Conservation (phyloP, 2,113 vertebrate species). For the Nycticryphes semicollaris region DNA sequence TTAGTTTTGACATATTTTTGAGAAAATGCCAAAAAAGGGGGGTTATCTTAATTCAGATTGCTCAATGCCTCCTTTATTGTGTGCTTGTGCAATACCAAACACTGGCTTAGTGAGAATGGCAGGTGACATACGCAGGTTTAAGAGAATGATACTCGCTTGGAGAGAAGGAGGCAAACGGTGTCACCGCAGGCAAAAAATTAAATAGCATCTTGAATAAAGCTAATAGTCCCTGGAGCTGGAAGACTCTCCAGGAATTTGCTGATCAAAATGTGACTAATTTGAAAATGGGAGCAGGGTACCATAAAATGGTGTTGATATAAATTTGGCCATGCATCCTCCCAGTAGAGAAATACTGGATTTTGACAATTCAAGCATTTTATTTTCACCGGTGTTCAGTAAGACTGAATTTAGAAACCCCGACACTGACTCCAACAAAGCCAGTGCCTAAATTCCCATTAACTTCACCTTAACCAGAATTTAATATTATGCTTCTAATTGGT, state of each 20-base stretch:
- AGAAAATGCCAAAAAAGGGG: neutral
- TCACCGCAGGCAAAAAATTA: neutral
- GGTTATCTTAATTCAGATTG: conserved; percentile 39
- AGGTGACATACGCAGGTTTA: conserved; percentile 5
- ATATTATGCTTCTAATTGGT: neutral
- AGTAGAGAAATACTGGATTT: neutral
- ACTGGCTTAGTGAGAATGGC: neutral
- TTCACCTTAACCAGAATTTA: neutral
- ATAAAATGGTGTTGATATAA: neutral
- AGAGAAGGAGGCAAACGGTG: neutral
- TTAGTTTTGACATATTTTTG: conserved; percentile 37
- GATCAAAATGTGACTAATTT: neutral
- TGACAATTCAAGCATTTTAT: neutral
- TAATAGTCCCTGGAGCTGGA: neutral
- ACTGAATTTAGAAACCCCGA: neutral
- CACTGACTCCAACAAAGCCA: neutral
- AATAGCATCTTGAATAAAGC: neutral
- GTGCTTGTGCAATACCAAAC: conserved; percentile 24
- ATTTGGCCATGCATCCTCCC: neutral
- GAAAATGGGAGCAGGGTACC: neutral
- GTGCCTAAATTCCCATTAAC: neutral
- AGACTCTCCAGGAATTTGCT: neutral
- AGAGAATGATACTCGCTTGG: neutral
- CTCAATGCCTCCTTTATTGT: conserved; percentile 43
- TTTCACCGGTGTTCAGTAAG: neutral